Conservation (phyloP, 2,888 invertebrate species). For the Drosophila barbarae region DNA sequence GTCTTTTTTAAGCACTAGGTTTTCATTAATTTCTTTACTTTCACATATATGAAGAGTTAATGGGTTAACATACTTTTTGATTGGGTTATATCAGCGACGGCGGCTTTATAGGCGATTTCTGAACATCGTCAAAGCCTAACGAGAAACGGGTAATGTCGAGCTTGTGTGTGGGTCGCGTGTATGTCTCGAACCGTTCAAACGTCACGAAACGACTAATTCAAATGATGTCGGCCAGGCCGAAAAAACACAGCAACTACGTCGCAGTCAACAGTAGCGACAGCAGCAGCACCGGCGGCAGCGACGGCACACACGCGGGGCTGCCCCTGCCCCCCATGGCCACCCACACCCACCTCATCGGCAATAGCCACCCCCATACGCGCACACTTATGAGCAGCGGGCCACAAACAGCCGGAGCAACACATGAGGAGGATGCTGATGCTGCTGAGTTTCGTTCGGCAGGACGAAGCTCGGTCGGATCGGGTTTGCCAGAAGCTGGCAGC, state of each 20-base stretch:
- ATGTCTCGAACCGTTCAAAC: conserved; percentile 80
- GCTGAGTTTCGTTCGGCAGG: conserved; percentile 44
- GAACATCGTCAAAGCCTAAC: conserved; percentile 29
- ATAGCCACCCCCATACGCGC: conserved; percentile 68
- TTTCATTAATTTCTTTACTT: neutral
- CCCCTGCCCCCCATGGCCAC: conserved; percentile 28
- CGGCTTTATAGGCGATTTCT: conserved; percentile 24
- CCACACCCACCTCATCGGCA: conserved; percentile 11
- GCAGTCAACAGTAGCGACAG: conserved; percentile 37
- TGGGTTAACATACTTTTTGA: conserved; percentile 17
- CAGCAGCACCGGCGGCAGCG: conserved; percentile 42
- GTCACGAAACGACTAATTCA: conserved; percentile 80
- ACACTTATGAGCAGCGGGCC: conserved; percentile 67
- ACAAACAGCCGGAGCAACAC: conserved; percentile 60
- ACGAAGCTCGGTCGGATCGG: conserved; percentile 36
- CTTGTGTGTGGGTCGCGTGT: conserved; percentile 64
- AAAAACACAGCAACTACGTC: conserved; percentile 69
- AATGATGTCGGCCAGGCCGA: conserved; percentile 73
- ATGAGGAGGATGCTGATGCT: conserved; percentile 57
- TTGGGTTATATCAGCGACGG: conserved; percentile 39
- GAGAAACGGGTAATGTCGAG: conserved; percentile 36
- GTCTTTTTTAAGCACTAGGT: neutral
- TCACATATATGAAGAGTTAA: conserved; percentile 39
- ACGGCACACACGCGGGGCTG: conserved; percentile 63
- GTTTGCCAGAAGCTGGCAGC: conserved; percentile 6